Base-by-base conservation (phyloP, 37 sponge, comb jelly and placozoan genomes). In the Aphrocallistes beatrix region DNA sequence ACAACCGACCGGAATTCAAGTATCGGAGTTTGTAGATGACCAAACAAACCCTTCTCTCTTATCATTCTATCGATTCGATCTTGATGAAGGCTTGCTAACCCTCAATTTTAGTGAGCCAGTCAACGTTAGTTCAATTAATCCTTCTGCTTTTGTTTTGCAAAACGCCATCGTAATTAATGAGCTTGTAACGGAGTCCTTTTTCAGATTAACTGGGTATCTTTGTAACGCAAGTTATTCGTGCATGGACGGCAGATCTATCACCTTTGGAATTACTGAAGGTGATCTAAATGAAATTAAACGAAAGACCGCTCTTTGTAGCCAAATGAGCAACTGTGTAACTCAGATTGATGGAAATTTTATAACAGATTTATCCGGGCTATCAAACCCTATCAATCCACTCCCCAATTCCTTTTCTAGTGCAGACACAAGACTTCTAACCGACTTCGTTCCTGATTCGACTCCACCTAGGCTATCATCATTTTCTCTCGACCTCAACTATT, bases 91-190 rank as follows among this genome's bases (percentile, higher is more conserved):
- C 0, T 50, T 87, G 0, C 37, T 95, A 10, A 38, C 38, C 0
- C 83, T 95, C n/a, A 95, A 87, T 1, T 91, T 94, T 49, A 87
- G 49, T 85, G 94, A 94, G 51, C 90, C 90, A 28, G 83, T 91
- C 16, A 37, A 39, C 50, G 87, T 90, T 87, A 90, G 82, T 91
- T 94, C 51, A 83, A 36, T 82, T 51, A 86, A 0, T 47, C 83
- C 28, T 40, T 87, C n/a, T 82, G 88, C 51, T 87, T 83, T 38
- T 85, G 91, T 51, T 85, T 87, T 30, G 39, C 19, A 83, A 13
- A 51, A 45, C 25, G 39, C 86, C 0, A 36, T 60, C 39, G 83
- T 94, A 1, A 90, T 60, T 39, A 30, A 82, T 40, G 88, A 89
- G 36, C 0, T 37, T 32, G 1, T 85, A 0, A n/a, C 51, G 10